Percentiles rank a stretch among this genome's conserved stretches.
Conservation (phyloP, 2,888 invertebrate species). For the Phyto melanocephala region DNA sequence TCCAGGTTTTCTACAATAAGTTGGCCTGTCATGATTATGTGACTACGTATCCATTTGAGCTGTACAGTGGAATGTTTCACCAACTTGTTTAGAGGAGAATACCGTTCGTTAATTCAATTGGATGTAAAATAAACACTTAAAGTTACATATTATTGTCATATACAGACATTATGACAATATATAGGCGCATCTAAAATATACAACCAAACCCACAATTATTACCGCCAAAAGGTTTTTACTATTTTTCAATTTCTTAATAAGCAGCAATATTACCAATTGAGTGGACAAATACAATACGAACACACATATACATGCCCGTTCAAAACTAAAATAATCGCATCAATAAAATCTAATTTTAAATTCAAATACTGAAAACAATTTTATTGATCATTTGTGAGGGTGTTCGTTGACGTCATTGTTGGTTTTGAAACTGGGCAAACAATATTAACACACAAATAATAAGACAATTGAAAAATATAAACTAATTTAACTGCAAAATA, state of each 20-base stretch:
- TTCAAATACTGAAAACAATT: background rate
- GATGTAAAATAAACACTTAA: no score
- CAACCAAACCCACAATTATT: background rate
- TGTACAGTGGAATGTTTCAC: no score
- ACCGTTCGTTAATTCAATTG: no score
- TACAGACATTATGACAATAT: no score
- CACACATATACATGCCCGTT: background rate
- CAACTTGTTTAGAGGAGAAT: no score
- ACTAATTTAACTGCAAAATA: constrained; percentile 11
- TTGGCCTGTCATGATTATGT: no score
- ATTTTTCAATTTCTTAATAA: constrained; percentile 4
- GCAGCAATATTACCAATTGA: background rate
- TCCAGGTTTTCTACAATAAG: no score
- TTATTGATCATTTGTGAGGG: constrained; percentile 13
- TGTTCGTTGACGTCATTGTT: no score
- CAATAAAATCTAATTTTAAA: constrained; percentile 33
- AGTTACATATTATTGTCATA: no score
- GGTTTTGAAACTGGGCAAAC: no score
- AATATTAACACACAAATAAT: background rate
- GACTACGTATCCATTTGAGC: no score
- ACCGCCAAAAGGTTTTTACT: constrained; percentile 1
- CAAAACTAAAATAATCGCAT: constrained; percentile 15
- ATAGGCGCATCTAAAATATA: background rate
- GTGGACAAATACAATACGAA: background rate
- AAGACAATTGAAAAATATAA: background rate